phyloP scores from a whole-genome alignment of 2,113 vertebrate genomes.

The Nothobranchius kuhntae region DNA sequence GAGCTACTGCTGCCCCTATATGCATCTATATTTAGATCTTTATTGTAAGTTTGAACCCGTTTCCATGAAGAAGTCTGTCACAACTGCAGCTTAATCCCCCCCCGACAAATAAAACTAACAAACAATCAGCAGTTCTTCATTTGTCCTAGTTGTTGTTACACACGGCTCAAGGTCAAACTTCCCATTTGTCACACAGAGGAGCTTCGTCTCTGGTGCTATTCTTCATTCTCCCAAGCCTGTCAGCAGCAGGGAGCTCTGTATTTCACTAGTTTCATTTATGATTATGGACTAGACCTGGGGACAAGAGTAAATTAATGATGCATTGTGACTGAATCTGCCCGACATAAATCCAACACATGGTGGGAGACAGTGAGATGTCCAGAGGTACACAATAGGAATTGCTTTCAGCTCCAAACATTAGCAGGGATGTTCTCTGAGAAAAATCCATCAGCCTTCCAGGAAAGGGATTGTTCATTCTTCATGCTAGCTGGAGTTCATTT shows the following conservation, averaged over 20 bases:
- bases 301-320: slow-evolving; percentile 72
- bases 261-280: slow-evolving; percentile 72
- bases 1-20: too few relatives aligned
- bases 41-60: not conserved
- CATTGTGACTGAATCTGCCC: slow-evolving; percentile 73
- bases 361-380: slow-evolving; percentile 54
- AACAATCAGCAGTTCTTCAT: slow-evolving; percentile 27
- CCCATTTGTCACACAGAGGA: slow-evolving; percentile 38
- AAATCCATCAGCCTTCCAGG: slow-evolving; percentile 11
- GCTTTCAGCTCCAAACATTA: slow-evolving; percentile 54
- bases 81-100: slow-evolving; percentile 11
- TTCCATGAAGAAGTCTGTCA: not conserved
- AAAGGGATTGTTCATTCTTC: slow-evolving; percentile 51
- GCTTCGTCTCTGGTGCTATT: slow-evolving; percentile 43
- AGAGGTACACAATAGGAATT: slow-evolving; percentile 50
- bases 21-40: too few relatives aligned
- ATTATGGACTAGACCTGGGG: slow-evolving; percentile 64
- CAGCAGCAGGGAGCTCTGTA: slow-evolving; percentile 41
- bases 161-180: slow-evolving; percentile 59
- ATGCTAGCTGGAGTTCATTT: slow-evolving; percentile 42
- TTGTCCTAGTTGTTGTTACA: slow-evolving; percentile 24
- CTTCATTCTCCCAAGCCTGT: slow-evolving; percentile 47
- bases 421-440: slow-evolving; percentile 33
- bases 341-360: slow-evolving; percentile 68
- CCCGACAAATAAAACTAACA: not conserved